Conservation (phyloP, 2,113 vertebrate genomes). For the Sitta europaea region DNA sequence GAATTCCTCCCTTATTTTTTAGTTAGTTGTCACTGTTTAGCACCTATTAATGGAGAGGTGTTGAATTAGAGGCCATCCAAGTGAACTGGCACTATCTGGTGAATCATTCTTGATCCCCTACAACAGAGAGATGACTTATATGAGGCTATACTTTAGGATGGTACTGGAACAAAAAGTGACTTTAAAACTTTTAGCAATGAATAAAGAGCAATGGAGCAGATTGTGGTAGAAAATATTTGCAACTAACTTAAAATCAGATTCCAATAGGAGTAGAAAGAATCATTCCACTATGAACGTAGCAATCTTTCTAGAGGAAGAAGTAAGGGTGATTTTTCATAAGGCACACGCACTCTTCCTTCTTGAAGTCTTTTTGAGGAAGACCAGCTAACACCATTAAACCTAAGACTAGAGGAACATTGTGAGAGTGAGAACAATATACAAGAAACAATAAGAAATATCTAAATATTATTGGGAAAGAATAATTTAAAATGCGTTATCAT, state of each 20-base stretch:
- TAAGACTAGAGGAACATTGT: not conserved
- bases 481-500: not conserved
- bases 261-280: not conserved
- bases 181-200: not conserved
- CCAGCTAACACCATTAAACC: not conserved
- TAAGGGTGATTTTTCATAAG: not conserved
- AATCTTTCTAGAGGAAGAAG: not conserved
- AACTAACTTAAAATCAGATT: not conserved
- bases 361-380: not conserved
- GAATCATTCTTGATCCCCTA: not conserved
- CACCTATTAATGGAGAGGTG: not conserved
- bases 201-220: not conserved
- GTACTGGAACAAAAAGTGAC: not conserved
- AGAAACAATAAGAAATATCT: not conserved
- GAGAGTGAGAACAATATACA: not conserved
- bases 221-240: not conserved
- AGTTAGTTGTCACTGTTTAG: not conserved
- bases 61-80: not conserved
- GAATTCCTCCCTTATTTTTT: not conserved
- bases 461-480: not conserved
- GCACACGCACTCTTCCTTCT: accelerated
- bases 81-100: not conserved
- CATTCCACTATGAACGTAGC: not conserved
- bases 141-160: no score
- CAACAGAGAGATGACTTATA: not conserved